Base-by-base conservation (phyloP, 2,888 invertebrate species). In the Hypselothyrea guttata region DNA sequence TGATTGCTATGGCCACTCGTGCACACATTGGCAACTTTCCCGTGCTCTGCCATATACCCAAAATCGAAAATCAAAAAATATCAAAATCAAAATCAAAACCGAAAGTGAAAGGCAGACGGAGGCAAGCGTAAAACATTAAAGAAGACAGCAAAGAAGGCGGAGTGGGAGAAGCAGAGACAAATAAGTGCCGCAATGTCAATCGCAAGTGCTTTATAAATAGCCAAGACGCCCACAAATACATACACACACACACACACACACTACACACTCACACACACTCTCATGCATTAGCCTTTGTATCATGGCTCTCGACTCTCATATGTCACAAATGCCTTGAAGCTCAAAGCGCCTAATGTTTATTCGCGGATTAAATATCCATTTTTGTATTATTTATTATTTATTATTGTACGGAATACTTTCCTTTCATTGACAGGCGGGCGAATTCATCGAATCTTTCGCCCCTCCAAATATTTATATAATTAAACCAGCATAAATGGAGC, bases 191-290 rank as follows among this genome's bases (percentile, higher is more conserved):
- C 72, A 69, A 69, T 69, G 71, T 71, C 69, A 69, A 66, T 52
- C 38, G 55, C 66, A 69, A 69, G 71, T 69, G 61, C 55, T 56
- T 56, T 71, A 71, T 49, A 71, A 71, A 71, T 71, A 71, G 55
- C 51, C 35, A 9, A 37, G 33, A 52, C 71, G 35, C 68, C 66
- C 52, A 52, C 57, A 28, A 37, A 42, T 35, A 54, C 16, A 27
- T 12, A 46, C 7, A 11, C 1, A 41, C 1, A 58, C 5, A 9
- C 9, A 13, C n/a, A 41, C 18, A 9, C 13, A 34, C 37, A 47
- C 13, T 4, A 11, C 1, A 37, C 1, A 55, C 2, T 8, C 8
- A 13, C n/a, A 37, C 13, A 8, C 15, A 40, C 9, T 40, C 8
- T 8, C 18, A 15, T 8, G 11, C 35, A 31, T 44, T 35, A 7